Evolutionary conservation across 1,140 invertebrate species (phyloP), one percentile per base, ranked within the genome.

Genomic region (Cydia fagiglandana): DNA sequence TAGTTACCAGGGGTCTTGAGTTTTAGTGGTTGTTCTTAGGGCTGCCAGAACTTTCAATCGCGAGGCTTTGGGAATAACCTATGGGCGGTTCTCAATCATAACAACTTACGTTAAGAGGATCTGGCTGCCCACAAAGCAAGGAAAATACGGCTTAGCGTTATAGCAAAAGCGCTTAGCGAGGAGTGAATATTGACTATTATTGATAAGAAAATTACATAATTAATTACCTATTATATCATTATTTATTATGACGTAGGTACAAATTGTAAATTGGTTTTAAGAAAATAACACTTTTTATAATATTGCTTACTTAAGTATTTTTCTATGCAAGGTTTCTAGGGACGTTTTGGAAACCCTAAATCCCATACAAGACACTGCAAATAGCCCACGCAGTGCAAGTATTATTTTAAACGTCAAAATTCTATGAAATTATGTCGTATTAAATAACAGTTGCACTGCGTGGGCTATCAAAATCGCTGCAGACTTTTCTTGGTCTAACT

Each of bases 101-200:
- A 61, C 56, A 61, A 24, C 56, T 61, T 61, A 61, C 20, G 56
- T 24, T 61, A 61, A 61, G 56, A 61, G 56, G 56, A 61, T 61
- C 56, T n/a, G 20, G 20, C 56, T 61, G 9, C 9, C 17, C 56
- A 24, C 56, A 61, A 47, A 47, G 56, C 56, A 53, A 53, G 56
- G 17, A 24, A 24, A 61, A 61, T 61, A 61, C 56, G 20, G 56
- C 3, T 24, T 17, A 53, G 15, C 10, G 50, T 61, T 17, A n/a
- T 10, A 61, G 56, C 7, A 10, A 24, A 61, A 12, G 17, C 56
- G 56, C 9, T 61, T 61, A 24, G 10, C 6, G 56, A 24, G 17
- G 20, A 61, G 56, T 24, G 4, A 61, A 61, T 61, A 61, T 61
- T 61, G n/a, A 56, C n/a, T 56, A 56, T 20, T 61, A 24, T 20